Conservation (phyloP, 2,113 vertebrate species). For the Istiophorus platypterus region DNA sequence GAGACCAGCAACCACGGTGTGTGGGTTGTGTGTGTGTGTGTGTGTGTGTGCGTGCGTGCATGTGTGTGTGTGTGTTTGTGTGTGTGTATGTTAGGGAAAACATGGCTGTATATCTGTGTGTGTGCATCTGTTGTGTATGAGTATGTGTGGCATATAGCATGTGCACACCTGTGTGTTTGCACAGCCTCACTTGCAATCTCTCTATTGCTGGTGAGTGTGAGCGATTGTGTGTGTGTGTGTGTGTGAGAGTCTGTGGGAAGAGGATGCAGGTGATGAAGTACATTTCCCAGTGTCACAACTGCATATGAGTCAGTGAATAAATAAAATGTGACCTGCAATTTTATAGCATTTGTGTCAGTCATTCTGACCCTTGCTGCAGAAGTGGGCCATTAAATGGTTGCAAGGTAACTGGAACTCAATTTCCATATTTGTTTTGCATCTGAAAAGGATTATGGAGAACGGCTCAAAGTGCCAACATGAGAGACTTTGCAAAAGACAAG, state of each 20-base stretch:
- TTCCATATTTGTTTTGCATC: neutral
- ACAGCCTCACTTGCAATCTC: neutral
- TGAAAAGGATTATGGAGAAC: neutral
- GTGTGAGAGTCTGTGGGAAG: neutral
- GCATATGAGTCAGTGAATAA: neutral
- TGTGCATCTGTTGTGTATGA: constrained; percentile 4
- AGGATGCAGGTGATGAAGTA: neutral
- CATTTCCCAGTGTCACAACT: neutral
- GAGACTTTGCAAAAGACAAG: neutral
- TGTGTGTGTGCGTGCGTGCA: neutral
- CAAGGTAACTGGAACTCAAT: neutral
- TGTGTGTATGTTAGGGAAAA: neutral
- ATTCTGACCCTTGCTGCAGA: neutral
- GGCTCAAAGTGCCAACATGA: neutral
- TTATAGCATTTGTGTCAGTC: neutral
- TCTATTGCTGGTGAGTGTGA: neutral
- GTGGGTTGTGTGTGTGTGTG: neutral
- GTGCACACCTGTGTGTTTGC: no score
- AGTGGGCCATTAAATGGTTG: neutral
- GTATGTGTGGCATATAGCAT: neutral
- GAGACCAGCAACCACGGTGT: neutral
- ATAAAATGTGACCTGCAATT: neutral
- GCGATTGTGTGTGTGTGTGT: neutral
- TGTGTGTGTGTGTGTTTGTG: neutral
- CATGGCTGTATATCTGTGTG: neutral